Conservation (phyloP, 2,888 invertebrate species). For the Physocephala rufipes region DNA sequence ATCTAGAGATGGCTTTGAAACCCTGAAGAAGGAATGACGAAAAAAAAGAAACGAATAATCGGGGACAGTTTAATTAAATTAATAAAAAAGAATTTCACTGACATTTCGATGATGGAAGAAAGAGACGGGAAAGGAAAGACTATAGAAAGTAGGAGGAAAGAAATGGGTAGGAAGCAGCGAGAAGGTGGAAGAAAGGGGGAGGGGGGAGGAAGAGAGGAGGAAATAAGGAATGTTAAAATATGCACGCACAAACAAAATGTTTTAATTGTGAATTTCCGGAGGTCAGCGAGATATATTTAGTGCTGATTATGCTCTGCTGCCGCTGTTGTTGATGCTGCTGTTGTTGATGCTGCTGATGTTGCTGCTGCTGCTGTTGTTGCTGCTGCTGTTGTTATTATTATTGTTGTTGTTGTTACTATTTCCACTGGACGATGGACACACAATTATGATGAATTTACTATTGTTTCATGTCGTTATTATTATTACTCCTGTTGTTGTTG, state of each 20-base stretch:
- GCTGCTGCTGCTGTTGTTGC: neutral
- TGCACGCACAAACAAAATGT: neutral
- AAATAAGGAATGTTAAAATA: too few species aligned
- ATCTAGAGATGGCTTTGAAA: too few species aligned
- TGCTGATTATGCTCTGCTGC: neutral
- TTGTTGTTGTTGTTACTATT: neutral
- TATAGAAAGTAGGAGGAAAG: neutral
- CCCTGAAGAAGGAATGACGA: too few species aligned
- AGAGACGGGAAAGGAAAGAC: neutral
- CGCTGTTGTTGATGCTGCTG: neutral
- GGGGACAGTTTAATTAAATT: too few species aligned
- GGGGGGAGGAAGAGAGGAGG: too few species aligned
- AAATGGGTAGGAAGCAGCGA: neutral
- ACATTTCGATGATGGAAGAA: conserved; percentile 47
- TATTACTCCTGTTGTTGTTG: neutral
- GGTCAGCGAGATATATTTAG: neutral
- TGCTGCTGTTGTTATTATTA: neutral
- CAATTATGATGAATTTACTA: neutral
- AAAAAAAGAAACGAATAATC: too few species aligned
- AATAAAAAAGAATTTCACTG: neutral
- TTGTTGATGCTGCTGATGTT: neutral
- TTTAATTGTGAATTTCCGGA: conserved; percentile 4
- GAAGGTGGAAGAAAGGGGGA: neutral
- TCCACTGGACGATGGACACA: neutral
- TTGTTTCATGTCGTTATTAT: too few species aligned